A percentile compares a stretch with the other conserved stretches of the same genome.
Evolutionary conservation across 2,888 invertebrate species (phyloP).

Genomic region (Hoplodrina ambigua): DNA sequence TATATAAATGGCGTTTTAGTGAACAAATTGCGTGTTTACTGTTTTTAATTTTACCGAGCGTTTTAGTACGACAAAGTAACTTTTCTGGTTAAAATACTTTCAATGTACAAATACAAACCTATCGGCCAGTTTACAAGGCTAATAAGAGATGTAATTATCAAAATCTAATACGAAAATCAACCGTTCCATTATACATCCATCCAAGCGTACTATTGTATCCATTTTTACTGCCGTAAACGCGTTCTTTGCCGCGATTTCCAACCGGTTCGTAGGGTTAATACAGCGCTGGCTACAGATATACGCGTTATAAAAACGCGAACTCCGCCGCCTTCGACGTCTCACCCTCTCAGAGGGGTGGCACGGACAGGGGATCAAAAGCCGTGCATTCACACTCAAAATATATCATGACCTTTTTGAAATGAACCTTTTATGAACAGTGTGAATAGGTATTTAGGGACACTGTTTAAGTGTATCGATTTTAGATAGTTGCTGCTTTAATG

Average conservation of each 20-base stretch:
- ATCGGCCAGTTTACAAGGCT: neutral
- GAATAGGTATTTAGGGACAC: conserved; percentile 48
- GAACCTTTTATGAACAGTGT: conserved; percentile 65
- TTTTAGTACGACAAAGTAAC: conserved; percentile 6
- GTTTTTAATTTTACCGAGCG: conserved; percentile 1
- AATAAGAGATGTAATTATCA: neutral
- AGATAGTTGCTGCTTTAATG: conserved; percentile 9
- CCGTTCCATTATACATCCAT: conserved; percentile 32
- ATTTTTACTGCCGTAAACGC: conserved; percentile 40
- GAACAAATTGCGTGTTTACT: conserved; percentile 35
- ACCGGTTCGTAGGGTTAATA: conserved; percentile 57
- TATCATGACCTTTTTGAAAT: conserved; percentile 71
- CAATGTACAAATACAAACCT: neutral
- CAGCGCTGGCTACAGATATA: conserved; percentile 55
- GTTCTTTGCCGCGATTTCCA: conserved; percentile 47
- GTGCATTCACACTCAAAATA: conserved; percentile 74
- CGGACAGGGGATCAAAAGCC: conserved; percentile 73
- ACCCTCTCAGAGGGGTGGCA: conserved; percentile 56
- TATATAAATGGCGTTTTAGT: conserved; percentile 42
- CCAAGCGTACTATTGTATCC: conserved; percentile 31
- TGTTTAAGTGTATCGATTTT: conserved; percentile 51
- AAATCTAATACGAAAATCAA: conserved; percentile 24
- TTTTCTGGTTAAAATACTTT: conserved; percentile 1
- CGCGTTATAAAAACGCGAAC: conserved; percentile 62
- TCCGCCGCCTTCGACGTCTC: conserved; percentile 54